These are phyloP conservation scores for Henricia sp. DNA, from an alignment of 53 echinoderm and acorn worm genomes.

Conservation along the genomic window DNA sequence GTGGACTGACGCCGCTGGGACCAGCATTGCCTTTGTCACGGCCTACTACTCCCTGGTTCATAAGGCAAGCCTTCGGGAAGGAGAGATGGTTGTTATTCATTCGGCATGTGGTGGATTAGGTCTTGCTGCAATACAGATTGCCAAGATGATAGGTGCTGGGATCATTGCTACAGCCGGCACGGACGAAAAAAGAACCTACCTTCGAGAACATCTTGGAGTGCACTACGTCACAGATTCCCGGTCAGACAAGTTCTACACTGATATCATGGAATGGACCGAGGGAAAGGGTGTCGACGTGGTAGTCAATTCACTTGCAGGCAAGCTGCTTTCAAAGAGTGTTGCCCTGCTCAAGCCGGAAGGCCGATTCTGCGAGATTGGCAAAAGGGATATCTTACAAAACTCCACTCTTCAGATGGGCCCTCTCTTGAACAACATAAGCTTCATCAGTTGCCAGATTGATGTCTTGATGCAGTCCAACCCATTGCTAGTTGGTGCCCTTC, in stretches of 20 bases:
- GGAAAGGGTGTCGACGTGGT: slow-evolving; percentile 82
- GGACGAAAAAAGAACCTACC: slow-evolving; percentile 18
- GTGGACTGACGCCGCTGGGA: slow-evolving; percentile 66
- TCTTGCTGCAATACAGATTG: slow-evolving; percentile 84
- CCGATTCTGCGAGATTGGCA: slow-evolving; percentile 77
- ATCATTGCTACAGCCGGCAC: slow-evolving; percentile 66
- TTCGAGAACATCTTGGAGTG: slow-evolving; percentile 55
- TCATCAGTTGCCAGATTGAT: slow-evolving; percentile 63
- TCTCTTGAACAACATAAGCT: slow-evolving; percentile 69
- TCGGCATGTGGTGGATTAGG: slow-evolving; percentile 70
- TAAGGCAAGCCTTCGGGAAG: slow-evolving; percentile 70
- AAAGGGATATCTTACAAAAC: slow-evolving; percentile 54
- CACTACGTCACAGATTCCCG: slow-evolving; percentile 51
- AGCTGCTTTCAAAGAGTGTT: slow-evolving; percentile 68
- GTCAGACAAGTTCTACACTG: slow-evolving; percentile 65
- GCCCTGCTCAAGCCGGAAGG: slow-evolving; percentile 74
- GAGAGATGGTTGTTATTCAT: slow-evolving; percentile 76
- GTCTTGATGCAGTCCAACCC: slow-evolving; percentile 35
- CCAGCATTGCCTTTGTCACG: slow-evolving; percentile 64
- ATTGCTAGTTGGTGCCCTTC: background rate
- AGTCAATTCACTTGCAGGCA: slow-evolving; percentile 74
- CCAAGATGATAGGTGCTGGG: slow-evolving; percentile 64
- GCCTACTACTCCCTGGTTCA: slow-evolving; percentile 80
- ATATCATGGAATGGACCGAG: slow-evolving; percentile 65
- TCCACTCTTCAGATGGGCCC: slow-evolving; percentile 64